Percentiles rank a stretch among this genome's conserved stretches.
Evolutionary conservation across 2,888 invertebrate species (phyloP).

Genomic region (Drosophila koepferae): DNA sequence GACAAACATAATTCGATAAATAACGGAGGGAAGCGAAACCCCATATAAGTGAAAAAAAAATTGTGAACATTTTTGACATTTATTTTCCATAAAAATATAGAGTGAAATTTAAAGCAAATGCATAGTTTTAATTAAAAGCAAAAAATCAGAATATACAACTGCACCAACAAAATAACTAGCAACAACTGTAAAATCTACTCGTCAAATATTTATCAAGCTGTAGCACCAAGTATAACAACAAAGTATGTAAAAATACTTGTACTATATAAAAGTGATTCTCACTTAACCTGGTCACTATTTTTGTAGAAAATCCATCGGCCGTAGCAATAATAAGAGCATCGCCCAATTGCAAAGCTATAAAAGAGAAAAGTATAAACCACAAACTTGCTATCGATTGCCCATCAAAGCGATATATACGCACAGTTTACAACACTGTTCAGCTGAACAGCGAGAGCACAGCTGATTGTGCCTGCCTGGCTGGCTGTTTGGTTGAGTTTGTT

Average conservation of each 20-base stretch:
- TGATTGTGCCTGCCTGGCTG: constrained; percentile 47
- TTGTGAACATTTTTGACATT: constrained; percentile 18
- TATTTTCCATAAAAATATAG: constrained; percentile 46
- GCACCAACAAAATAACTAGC: constrained; percentile 17
- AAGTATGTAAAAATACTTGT: constrained; percentile 44
- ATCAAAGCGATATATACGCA: constrained; percentile 40
- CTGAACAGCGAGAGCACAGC: constrained; percentile 52
- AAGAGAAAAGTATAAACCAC: constrained; percentile 1
- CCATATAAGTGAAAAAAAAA: constrained; percentile 21
- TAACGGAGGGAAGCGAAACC: constrained; percentile 49
- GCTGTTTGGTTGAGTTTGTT: constrained; percentile 35
- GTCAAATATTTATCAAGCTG: constrained; percentile 26
- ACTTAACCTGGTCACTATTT: constrained; percentile 58
- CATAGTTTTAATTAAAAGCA: constrained; percentile 36
- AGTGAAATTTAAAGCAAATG: constrained; percentile 51
- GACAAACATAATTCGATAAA: constrained; percentile 21
- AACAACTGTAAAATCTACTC: constrained; percentile 25
- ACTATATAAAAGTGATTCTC: constrained; percentile 44
- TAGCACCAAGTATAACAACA: constrained; percentile 9
- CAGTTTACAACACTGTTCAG: constrained; percentile 60
- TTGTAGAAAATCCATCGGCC: constrained; percentile 51
- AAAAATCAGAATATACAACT: constrained; percentile 47
- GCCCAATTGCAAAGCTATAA: constrained; percentile 37
- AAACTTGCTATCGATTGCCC: constrained; percentile 54
- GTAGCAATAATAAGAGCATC: constrained; percentile 27